These are phyloP conservation scores for Nycteola revayana DNA, from an alignment of 2,888 invertebrate species.

Conservation along the genomic window DNA sequence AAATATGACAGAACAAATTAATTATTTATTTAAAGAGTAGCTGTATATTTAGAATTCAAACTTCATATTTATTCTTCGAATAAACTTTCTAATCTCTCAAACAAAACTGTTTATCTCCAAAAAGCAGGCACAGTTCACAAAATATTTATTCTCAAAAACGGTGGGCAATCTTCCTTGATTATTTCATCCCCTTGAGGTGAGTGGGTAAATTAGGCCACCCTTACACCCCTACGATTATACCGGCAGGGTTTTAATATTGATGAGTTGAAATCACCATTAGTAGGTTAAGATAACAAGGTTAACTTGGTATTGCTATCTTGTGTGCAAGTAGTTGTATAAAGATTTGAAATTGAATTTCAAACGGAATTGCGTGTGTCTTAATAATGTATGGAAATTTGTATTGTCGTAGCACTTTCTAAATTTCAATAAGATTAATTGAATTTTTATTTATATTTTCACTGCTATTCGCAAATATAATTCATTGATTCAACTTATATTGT, in stretches of 20 bases:
- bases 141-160: slow-evolving; percentile 40
- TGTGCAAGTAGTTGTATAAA: too few relatives aligned
- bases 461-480: background rate
- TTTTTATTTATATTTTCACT: too few relatives aligned
- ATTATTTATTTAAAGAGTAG: too few relatives aligned
- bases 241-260: slow-evolving; percentile 44
- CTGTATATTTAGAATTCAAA: too few relatives aligned
- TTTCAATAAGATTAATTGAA: too few relatives aligned
- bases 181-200: slow-evolving; percentile 43
- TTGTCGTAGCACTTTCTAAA: too few relatives aligned
- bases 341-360: too few relatives aligned
- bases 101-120: background rate
- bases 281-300: slow-evolving; percentile 26
- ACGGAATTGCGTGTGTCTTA: too few relatives aligned
- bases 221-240: slow-evolving; percentile 37
- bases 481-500: background rate
- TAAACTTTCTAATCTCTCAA: too few relatives aligned
- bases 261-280: slow-evolving; percentile 40
- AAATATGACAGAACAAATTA: too few relatives aligned
- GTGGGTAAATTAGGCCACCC: slow-evolving; percentile 40
- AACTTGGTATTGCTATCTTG: slow-evolving; percentile 27
- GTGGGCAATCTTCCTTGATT: slow-evolving; percentile 48
- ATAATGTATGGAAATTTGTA: too few relatives aligned
- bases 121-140: slow-evolving; percentile 7
- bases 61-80: too few relatives aligned